phyloP scores from a whole-genome alignment of 2,113 vertebrate genomes.

The Gulo gulo region DNA sequence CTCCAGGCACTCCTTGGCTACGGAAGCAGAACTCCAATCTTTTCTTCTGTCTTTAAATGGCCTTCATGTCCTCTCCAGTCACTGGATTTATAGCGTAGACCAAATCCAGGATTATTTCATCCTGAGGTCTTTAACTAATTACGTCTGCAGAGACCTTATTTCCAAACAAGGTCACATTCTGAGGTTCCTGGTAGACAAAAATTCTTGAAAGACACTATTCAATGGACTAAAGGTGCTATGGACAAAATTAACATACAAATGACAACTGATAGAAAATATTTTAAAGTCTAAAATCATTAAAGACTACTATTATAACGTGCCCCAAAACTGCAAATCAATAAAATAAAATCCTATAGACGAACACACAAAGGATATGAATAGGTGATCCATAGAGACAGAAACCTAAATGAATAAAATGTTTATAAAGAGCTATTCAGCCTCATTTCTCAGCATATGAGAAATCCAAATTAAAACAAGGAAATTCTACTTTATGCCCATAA shows the following conservation, averaged over 20 bases:
- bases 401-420: not conserved
- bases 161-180: not conserved
- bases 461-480: not conserved
- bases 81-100: not conserved
- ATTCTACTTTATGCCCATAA: not conserved
- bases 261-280: conserved; percentile 25
- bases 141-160: not conserved
- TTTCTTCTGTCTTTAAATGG: not conserved
- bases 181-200: not conserved
- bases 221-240: not conserved
- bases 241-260: not conserved
- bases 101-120: not conserved
- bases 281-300: not conserved
- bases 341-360: not conserved
- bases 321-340: not conserved
- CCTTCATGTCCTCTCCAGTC: not conserved
- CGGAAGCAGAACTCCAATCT: not conserved
- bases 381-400: not conserved
- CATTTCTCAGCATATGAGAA: not conserved
- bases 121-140: not conserved
- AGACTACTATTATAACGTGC: not conserved
- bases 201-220: not conserved
- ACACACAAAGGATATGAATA: not conserved
- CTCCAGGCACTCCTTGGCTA: not conserved
- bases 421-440: not conserved